Evolutionary conservation across 2,797 vertebrate species (phyloP).

Genomic region (Bradypodion ventrale): DNA sequence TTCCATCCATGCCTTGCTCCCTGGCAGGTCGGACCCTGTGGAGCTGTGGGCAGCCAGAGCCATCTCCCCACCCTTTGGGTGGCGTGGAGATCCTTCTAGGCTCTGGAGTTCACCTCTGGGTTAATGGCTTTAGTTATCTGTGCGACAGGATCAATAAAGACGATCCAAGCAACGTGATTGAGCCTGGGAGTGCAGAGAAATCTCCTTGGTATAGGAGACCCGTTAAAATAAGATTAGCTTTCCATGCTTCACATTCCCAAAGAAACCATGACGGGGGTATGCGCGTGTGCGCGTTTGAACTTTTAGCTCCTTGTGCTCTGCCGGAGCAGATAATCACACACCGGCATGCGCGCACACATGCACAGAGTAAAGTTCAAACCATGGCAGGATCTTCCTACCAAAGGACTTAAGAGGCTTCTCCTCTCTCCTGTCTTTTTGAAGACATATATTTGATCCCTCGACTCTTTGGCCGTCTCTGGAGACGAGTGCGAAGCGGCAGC

Average conservation of each 20-base stretch:
- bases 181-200: slow-evolving; percentile 17
- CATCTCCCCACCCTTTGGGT: rapidly evolving
- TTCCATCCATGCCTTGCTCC: too few relatives aligned
- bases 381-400: too few relatives aligned
- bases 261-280: too few relatives aligned
- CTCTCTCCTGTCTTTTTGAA: too few relatives aligned
- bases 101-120: slow-evolving; percentile 22
- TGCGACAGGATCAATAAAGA: slow-evolving; percentile 25
- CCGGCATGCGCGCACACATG: too few relatives aligned
- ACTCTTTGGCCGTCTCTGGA: too few relatives aligned
- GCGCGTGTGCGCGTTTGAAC: background rate
- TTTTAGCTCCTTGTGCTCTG: background rate
- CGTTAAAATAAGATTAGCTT: background rate
- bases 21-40: too few relatives aligned
- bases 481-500: too few relatives aligned
- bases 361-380: background rate
- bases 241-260: slow-evolving; percentile 2
- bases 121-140: slow-evolving; percentile 48
- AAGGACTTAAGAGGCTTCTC: too few relatives aligned
- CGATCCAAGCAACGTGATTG: slow-evolving; percentile 13
- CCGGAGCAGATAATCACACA: background rate
- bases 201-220: background rate
- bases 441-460: too few relatives aligned
- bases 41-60: background rate
- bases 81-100: background rate